Conservation (phyloP, 2,113 vertebrate genomes). For the Rhabdomys dilectus region DNA sequence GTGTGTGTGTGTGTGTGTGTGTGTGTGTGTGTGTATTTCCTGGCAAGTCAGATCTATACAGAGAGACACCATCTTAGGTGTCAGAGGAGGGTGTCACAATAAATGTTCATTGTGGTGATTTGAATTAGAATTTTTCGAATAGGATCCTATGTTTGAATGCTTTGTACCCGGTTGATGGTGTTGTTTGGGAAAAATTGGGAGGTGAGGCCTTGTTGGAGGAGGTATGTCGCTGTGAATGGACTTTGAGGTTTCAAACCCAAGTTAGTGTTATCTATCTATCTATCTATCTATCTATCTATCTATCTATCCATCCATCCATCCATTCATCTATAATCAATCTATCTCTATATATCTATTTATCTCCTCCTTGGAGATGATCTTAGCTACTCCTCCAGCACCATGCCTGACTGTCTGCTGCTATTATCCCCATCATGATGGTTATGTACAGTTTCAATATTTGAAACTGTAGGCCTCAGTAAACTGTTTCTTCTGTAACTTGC, state of each 20-base stretch:
- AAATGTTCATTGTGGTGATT: not conserved
- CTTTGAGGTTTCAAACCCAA: not conserved
- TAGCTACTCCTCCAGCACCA: not conserved
- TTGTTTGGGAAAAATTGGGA: not conserved
- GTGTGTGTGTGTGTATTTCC: not conserved
- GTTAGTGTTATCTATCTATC: not conserved
- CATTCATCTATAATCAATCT: not conserved
- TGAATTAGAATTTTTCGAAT: not conserved
- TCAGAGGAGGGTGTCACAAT: not conserved
- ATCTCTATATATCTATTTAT: not conserved
- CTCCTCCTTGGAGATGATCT: not conserved
- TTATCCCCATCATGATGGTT: not conserved
- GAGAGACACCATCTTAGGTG: not conserved
- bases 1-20: too few species aligned
- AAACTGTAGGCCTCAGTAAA: not conserved
- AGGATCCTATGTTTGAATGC: not conserved
- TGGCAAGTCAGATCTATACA: not conserved
- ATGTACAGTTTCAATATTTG: not conserved
- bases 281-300: not conserved
- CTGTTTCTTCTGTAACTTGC: not conserved
- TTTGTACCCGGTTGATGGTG: not conserved
- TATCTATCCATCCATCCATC: not conserved
- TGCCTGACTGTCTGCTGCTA: not conserved
- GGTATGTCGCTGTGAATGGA: not conserved
- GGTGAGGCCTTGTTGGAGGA: not conserved